Conservation (phyloP, 2,797 vertebrate species). For the Amblyraja radiata region DNA sequence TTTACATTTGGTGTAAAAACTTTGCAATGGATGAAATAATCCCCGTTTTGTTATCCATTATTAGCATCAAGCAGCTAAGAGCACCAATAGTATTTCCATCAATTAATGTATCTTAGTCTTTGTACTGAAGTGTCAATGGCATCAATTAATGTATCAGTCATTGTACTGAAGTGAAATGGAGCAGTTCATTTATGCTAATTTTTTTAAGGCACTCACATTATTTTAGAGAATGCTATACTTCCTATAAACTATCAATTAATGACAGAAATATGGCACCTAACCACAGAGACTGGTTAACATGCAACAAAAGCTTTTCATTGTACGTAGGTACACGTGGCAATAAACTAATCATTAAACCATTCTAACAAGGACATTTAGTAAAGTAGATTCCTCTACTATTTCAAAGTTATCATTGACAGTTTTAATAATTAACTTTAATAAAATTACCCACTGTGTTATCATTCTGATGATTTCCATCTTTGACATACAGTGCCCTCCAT, state of each 20-base stretch:
- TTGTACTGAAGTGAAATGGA: neutral
- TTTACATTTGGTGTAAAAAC: neutral
- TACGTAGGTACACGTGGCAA: too few species aligned
- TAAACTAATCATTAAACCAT: neutral
- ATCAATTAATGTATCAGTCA: neutral
- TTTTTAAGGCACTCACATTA: neutral
- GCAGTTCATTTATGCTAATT: neutral
- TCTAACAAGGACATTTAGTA: neutral
- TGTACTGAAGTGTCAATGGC: neutral
- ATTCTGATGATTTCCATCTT: neutral
- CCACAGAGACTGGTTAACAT: too few species aligned
- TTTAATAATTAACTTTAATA: neutral
- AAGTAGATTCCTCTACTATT: neutral
- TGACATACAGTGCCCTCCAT: neutral
- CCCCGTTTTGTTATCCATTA: neutral
- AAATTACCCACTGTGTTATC: neutral
- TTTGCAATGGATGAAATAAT: neutral
- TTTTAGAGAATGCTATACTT: neutral
- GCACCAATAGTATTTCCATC: slow-evolving; percentile 15
- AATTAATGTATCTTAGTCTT: neutral
- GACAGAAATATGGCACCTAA: neutral
- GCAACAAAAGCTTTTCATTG: too few species aligned
- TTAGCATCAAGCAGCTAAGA: neutral
- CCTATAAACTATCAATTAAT: neutral
- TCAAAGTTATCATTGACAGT: neutral